These are phyloP conservation scores for Neodiprion fabricii DNA, from an alignment of 1,140 invertebrate genomes.

Conservation along the genomic window DNA sequence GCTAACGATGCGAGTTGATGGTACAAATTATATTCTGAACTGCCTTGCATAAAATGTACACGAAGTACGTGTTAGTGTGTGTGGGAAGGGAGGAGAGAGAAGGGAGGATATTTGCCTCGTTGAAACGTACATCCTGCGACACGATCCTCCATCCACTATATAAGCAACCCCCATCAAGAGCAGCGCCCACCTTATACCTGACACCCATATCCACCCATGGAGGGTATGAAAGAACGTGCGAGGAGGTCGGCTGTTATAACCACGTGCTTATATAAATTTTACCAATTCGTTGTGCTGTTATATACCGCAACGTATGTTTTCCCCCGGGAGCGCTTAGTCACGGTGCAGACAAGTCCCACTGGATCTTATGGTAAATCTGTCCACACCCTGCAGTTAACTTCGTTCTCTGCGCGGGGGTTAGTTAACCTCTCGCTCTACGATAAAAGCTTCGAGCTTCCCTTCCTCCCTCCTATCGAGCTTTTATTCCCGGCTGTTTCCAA, in stretches of 20 bases:
- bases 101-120: too few species aligned
- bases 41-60: too few species aligned
- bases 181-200: constrained; percentile 27
- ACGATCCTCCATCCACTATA: too few species aligned
- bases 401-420: constrained; percentile 22
- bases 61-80: too few species aligned
- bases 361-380: constrained; percentile 52
- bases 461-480: not conserved
- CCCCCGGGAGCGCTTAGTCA: constrained; percentile 52
- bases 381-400: constrained; percentile 48
- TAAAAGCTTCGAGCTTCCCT: constrained; percentile 27
- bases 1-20: too few species aligned
- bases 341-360: constrained; percentile 41
- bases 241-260: constrained; percentile 14
- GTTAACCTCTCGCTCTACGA: not conserved
- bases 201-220: not conserved
- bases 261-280: constrained; percentile 45
- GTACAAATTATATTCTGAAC: too few species aligned
- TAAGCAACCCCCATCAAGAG: constrained; percentile 11
- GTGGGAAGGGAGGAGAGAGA: too few species aligned
- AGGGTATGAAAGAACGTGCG: constrained; percentile 19
- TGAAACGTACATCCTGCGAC: too few species aligned
- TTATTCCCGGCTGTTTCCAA: not conserved
- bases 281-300: constrained; percentile 42
- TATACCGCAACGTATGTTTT: constrained; percentile 46